Base-by-base conservation (phyloP, 2,888 invertebrate genomes). In the Andrena minutula region DNA sequence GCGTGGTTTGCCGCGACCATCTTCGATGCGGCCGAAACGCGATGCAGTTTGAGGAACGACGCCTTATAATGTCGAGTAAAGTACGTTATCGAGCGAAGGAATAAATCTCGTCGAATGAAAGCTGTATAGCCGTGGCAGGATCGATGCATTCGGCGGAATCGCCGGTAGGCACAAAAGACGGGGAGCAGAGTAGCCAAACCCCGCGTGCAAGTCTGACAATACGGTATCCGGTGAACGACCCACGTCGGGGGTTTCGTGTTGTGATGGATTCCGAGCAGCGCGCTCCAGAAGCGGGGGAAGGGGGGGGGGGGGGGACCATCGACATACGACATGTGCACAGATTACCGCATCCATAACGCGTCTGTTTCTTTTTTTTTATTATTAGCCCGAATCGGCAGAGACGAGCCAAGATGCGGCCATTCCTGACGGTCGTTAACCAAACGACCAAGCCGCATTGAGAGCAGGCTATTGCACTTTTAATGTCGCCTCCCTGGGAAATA, bases 401-500 rank as follows among this genome's bases (percentile, higher is more conserved):
- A 75, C 84, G 87, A 90, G 90, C 90, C 90, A 90, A 91, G 86
- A 90, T 85, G 81, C 72, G 74, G 64, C 78, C 86, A 85, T 91
- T 88, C 84, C 86, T 86, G 88, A 86, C 86, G 88, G 87, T 88
- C 90, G 85, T 91, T 91, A 90, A 89, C 82, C 89, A 89, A 84
- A 86, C 82, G 76, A 80, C 72, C 73, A 77, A 82, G 79, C 82
- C 84, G 86, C 85, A 87, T 89, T 82, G 84, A 83, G 85, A 88
- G 85, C 87, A 85, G 90, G 89, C 89, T 92, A 92, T 92, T 91
- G 90, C 89, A 90, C 90, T 91, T 89, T 92, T 91, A 91, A 92
- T 90, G 90, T 88, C 85, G 79, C 75, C 79, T 76, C 69, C 66
- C 90, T 92, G 92, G 91, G 88, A 86, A 73, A 87, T 78, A 82